Base-by-base conservation (phyloP, 1,140 invertebrate species). In the Drosophila mojavensis region DNA sequence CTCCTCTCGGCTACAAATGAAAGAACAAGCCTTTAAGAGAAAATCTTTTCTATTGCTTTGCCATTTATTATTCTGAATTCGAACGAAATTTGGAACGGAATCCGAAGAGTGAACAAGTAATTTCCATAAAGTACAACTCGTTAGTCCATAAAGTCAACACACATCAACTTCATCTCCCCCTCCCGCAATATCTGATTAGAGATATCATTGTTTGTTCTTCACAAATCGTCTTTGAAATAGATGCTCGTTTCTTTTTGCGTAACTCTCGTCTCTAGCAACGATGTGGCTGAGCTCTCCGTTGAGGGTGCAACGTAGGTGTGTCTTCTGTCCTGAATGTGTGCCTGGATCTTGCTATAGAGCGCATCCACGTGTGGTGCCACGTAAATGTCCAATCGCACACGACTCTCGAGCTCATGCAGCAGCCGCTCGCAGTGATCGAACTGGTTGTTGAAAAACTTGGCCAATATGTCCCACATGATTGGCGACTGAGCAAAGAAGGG, bases 361-460 rank as follows among this genome's bases (percentile, higher is more conserved):
- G 30, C n/a, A n/a, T 77, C 69, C 15, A 86, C 69, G 71, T 86
- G 83, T 2, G 83, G 83, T 0, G 83, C 74, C 28, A 88, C 17
- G 51, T 86, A 86, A 11, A 83, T 69, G 55, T 86, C 83, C 41
- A 86, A 6, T 7, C 83, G 51, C 0, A 88, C 50, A 11, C 68
- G 43, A 39, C 43, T 33, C 60, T 86, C 68, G 0, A 86, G 63
- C 17, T 74, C 76, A 4, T 50, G 45, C 5, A 86, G 45, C n/a
- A 83, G 28, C 1, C 4, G 1, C 1, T 24, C 3, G 11, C 72
- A 79, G 0, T n/a, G 4, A 28, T 78, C 73, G 2, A 55, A 39
- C 0, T 83, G 15, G 0, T 56, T 66, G 10, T 47, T 61, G 6
- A 39, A 54, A 13, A 83, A 86, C 3, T 65, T 71, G 11, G 33